A percentile compares a stretch with the other conserved stretches of the same genome.
phyloP scores from a whole-genome alignment of 2,113 vertebrate genomes.

The Gambusia affinis region DNA sequence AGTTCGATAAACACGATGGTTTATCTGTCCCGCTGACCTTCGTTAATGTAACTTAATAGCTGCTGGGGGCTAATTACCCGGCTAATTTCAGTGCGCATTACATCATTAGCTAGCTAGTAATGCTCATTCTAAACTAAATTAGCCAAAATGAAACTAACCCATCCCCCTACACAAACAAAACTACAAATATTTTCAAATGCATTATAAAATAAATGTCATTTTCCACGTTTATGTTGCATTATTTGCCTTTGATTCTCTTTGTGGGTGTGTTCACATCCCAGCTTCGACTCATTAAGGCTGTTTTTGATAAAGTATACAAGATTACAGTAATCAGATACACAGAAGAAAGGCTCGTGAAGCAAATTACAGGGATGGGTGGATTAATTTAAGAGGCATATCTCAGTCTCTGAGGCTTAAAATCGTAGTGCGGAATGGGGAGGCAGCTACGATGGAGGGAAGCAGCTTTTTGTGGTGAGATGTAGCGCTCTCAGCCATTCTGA shows the following conservation, averaged over 20 bases:
- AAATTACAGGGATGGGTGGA: background rate
- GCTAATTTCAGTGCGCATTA: background rate
- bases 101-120: background rate
- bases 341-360: background rate
- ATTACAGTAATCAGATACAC: background rate
- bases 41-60: background rate
- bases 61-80: constrained; percentile 19
- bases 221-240: background rate
- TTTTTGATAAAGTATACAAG: background rate
- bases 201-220: background rate
- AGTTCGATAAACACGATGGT: background rate
- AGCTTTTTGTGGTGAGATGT: constrained; percentile 49
- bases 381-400: background rate
- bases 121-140: background rate
- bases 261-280: constrained; percentile 25
- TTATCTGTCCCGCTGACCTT: background rate
- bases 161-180: background rate
- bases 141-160: background rate
- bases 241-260: background rate
- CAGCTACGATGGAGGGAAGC: constrained; percentile 35
- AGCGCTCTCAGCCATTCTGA: constrained; percentile 25
- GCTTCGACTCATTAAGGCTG: background rate
- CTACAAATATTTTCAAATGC: background rate
- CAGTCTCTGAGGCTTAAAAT: background rate
- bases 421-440: background rate